Evolutionary conservation across 1,140 invertebrate species (phyloP).

Genomic region (Calycopis cecrops): DNA sequence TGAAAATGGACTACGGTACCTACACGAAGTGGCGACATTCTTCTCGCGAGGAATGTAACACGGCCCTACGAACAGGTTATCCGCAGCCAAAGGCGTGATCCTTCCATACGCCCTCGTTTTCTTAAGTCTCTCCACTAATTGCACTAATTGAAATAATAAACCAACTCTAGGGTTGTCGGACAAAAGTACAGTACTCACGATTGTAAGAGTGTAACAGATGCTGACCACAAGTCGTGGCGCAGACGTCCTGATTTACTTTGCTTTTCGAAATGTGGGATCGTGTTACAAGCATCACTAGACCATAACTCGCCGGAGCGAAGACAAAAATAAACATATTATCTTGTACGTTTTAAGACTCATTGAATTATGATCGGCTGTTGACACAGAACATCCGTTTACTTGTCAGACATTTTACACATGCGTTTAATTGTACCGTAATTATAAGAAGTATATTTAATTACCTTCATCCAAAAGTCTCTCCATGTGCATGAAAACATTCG

Average conservation of each 20-base stretch:
- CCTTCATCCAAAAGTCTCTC: conserved; percentile 99
- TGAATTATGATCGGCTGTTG: conserved; percentile 56
- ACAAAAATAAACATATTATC: conserved; percentile 75
- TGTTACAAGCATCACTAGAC: conserved; percentile 71
- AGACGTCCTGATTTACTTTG: conserved; percentile 64
- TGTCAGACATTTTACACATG: conserved; percentile 1
- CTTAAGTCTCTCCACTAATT: conserved; percentile 16
- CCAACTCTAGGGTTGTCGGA: conserved; percentile 7
- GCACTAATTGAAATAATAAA: conserved; percentile 29
- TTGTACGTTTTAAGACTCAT: conserved; percentile 68
- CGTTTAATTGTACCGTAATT: conserved; percentile 17
- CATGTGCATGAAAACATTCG: conserved; percentile 99
- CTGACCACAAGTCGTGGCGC: conserved; percentile 57
- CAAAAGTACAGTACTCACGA: conserved; percentile 28
- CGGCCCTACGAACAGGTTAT: conserved; percentile 65
- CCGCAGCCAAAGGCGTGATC: conserved; percentile 49
- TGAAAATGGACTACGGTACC: conserved; percentile 62
- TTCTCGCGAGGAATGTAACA: conserved; percentile 59
- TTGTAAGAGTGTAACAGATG: conserved; percentile 51
- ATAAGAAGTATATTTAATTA: conserved; percentile 76
- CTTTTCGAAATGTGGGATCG: conserved; percentile 67
- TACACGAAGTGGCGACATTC: conserved; percentile 65
- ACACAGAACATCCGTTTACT: conserved; percentile 35
- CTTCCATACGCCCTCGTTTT: conserved; percentile 53
- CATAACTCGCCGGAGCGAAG: conserved; percentile 70